A percentile compares a stretch with the other conserved stretches of the same genome.
Conservation (phyloP, 2,797 vertebrate genomes). For the Hirundo rustica region DNA sequence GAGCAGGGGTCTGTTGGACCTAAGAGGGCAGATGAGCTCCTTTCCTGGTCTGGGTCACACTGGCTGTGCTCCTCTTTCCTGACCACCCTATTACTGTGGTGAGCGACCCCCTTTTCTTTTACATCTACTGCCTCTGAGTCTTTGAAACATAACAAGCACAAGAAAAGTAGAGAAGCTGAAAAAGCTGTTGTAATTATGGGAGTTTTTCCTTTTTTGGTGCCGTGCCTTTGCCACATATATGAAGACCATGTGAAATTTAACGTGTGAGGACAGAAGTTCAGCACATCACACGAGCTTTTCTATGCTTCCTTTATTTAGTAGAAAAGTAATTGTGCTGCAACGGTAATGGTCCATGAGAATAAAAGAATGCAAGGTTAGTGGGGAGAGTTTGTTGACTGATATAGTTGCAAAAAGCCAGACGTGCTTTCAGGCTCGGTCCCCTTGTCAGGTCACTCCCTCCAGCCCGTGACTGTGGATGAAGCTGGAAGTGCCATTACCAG, state of each 20-base stretch:
- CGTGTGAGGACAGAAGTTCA: neutral
- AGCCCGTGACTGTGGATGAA: neutral
- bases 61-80: neutral
- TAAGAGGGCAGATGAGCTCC: neutral
- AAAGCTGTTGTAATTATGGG: neutral
- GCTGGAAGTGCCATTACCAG: neutral
- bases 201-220: accelerated
- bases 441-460: neutral
- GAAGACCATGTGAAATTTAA: neutral
- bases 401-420: neutral
- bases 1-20: neutral
- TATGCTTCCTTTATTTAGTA: neutral
- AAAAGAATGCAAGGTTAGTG: neutral
- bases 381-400: neutral
- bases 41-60: neutral
- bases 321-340: neutral
- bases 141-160: neutral
- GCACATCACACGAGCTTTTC: neutral
- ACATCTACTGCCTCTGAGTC: neutral
- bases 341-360: neutral
- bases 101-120: neutral
- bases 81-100: neutral
- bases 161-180: neutral
- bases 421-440: neutral
- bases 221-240: neutral